A percentile compares a stretch with the other conserved stretches of the same genome.
These are phyloP conservation scores for Falco peregrinus DNA, from an alignment of 2,797 vertebrate species.

Conservation along the genomic window DNA sequence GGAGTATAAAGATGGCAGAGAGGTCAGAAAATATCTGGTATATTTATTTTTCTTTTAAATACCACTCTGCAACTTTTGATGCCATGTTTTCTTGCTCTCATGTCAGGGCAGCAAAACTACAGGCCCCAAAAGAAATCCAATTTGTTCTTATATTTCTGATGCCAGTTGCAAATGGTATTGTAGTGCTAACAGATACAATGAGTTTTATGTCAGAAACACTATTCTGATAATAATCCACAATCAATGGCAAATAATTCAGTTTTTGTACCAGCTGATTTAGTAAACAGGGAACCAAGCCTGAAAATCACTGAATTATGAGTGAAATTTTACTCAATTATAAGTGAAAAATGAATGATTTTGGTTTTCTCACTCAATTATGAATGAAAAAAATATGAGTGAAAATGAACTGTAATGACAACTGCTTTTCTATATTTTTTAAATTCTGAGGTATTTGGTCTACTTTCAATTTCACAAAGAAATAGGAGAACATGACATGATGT, in stretches of 20 bases:
- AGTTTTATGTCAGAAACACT: neutral
- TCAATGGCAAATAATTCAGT: neutral
- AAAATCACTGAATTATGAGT: neutral
- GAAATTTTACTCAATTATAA: neutral
- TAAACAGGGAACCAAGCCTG: neutral
- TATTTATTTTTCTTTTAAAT: neutral
- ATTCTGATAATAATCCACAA: neutral
- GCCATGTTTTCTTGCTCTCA: neutral
- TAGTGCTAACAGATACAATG: neutral
- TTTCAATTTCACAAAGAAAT: neutral
- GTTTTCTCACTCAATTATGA: neutral
- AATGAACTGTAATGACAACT: neutral
- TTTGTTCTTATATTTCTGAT: neutral
- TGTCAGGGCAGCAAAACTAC: neutral
- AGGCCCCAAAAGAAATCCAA: neutral
- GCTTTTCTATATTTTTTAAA: neutral
- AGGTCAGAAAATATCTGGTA: neutral
- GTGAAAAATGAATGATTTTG: neutral
- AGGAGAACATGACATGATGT: neutral
- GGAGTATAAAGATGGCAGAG: neutral
- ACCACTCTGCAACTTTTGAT: neutral
- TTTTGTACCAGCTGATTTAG: neutral
- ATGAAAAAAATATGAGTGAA: neutral
- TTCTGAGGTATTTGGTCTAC: neutral
- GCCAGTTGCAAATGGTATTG: neutral